Evolutionary conservation across 2,797 vertebrate genomes (phyloP).

Genomic region (Onychomys leucogaster): DNA sequence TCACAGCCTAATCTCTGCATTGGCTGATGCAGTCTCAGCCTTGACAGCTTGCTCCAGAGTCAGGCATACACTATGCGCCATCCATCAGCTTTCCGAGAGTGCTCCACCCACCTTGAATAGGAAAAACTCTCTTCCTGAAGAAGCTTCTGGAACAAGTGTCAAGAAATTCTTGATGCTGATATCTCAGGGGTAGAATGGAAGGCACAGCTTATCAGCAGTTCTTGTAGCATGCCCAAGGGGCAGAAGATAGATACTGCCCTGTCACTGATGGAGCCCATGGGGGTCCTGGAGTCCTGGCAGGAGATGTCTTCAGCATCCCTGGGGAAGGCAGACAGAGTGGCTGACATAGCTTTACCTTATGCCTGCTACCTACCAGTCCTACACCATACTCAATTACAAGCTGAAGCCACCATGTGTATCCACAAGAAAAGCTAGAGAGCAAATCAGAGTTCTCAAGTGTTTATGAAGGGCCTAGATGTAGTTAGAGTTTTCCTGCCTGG

Average conservation of each 20-base stretch:
- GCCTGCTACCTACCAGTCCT: background rate
- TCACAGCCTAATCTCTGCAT: background rate
- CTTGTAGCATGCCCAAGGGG: background rate
- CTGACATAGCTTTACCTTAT: background rate
- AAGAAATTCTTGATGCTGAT: background rate
- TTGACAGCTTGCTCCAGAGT: background rate
- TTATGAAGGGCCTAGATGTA: background rate
- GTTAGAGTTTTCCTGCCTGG: too few relatives aligned
- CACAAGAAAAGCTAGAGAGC: background rate
- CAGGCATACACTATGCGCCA: background rate
- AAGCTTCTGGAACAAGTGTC: background rate
- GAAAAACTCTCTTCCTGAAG: background rate
- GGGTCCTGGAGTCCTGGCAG: too few relatives aligned
- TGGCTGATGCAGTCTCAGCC: background rate
- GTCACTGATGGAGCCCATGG: accelerated
- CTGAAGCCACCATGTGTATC: background rate
- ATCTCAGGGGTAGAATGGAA: too few relatives aligned
- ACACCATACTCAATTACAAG: background rate
- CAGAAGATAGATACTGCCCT: too few relatives aligned
- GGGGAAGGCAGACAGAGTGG: background rate
- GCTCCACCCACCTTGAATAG: background rate
- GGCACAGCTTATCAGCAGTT: background rate
- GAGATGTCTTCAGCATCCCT: background rate
- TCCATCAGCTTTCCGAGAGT: background rate
- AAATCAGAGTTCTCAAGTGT: background rate